Evolutionary conservation across 2,888 invertebrate genomes (phyloP).

Genomic region (Tetranychus truncatus): DNA sequence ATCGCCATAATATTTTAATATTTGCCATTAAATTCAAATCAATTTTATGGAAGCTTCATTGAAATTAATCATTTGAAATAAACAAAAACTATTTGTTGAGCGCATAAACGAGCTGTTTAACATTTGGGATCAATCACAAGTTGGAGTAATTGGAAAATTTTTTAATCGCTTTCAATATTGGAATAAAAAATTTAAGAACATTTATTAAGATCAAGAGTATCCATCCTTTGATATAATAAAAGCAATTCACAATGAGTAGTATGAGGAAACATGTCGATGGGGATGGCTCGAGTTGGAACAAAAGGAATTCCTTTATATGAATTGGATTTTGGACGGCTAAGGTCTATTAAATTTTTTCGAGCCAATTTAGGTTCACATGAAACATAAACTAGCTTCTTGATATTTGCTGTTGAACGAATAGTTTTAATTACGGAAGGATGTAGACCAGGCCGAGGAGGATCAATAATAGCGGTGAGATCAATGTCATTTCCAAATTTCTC

Average conservation of each 20-base stretch:
- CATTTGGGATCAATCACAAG: too few relatives aligned
- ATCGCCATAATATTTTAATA: too few relatives aligned
- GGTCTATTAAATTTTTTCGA: constrained; percentile 61
- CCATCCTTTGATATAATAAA: constrained; percentile 52
- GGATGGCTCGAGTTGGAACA: constrained; percentile 56
- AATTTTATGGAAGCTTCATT: too few relatives aligned
- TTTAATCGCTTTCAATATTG: too few relatives aligned
- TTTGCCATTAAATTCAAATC: too few relatives aligned
- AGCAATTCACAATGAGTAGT: constrained; percentile 81
- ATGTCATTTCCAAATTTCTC: constrained; percentile 36
- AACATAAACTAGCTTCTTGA: constrained; percentile 68
- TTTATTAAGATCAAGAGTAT: neutral
- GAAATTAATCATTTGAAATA: too few relatives aligned
- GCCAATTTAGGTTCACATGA: constrained; percentile 75
- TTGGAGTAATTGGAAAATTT: too few relatives aligned
- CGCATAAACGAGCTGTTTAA: too few relatives aligned
- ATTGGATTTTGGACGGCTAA: constrained; percentile 64
- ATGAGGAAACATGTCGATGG: constrained; percentile 91
- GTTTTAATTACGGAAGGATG: constrained; percentile 24
- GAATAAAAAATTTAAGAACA: too few relatives aligned
- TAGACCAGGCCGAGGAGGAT: constrained; percentile 86
- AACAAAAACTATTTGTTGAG: too few relatives aligned
- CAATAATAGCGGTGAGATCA: constrained; percentile 60
- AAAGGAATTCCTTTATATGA: constrained; percentile 65
- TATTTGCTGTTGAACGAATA: constrained; percentile 33